Percentiles rank a stretch among this genome's conserved stretches.
These are phyloP conservation scores for Peromyscus californicus DNA, from an alignment of 2,113 vertebrate genomes.

Conservation along the genomic window DNA sequence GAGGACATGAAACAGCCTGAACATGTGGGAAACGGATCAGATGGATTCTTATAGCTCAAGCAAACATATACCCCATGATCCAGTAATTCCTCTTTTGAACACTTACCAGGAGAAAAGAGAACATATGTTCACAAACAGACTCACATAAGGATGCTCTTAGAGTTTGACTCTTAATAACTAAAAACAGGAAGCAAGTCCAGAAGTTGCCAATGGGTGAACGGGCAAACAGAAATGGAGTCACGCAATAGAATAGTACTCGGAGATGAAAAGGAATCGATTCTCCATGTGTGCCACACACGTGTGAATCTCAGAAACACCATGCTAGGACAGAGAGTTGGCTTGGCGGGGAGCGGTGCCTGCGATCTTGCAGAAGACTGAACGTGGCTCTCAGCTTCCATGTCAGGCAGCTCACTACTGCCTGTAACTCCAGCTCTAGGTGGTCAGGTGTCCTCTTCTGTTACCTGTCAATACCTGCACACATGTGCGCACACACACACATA, in stretches of 20 bases:
- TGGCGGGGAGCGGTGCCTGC: neutral
- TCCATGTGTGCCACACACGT: accelerated
- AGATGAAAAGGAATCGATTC: neutral
- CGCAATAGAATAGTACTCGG: neutral
- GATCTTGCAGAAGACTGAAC: neutral
- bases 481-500: neutral
- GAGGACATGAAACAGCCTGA: neutral
- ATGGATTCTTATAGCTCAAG: neutral
- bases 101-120: conserved; percentile 13
- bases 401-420: neutral
- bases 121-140: neutral
- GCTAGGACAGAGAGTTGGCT: neutral
- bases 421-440: neutral
- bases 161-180: neutral
- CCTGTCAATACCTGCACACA: neutral
- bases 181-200: neutral
- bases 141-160: neutral
- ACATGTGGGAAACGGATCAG: neutral
- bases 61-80: neutral
- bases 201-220: neutral
- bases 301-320: neutral
- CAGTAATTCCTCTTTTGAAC: neutral
- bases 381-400: neutral
- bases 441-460: neutral
- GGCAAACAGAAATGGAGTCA: neutral